Evolutionary conservation across 1,140 invertebrate genomes (phyloP).

Genomic region (Hylaeus anthracinus): DNA sequence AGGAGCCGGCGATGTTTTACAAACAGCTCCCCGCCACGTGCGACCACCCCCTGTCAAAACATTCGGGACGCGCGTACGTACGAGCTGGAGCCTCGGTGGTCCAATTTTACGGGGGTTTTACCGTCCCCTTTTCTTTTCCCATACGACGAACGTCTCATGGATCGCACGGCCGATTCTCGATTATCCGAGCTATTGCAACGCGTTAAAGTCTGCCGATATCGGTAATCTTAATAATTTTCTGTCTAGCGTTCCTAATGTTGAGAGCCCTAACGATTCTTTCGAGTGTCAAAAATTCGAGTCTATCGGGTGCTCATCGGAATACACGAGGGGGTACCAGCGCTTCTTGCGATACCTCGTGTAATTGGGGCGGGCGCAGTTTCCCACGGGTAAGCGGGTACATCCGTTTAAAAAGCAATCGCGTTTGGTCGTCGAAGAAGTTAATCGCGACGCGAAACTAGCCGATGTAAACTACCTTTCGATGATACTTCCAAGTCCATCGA

Average conservation of each 20-base stretch:
- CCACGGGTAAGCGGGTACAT: slow-evolving; percentile 61
- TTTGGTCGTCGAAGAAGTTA: slow-evolving; percentile 70
- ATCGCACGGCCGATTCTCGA: background rate
- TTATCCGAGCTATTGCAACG: too few relatives aligned
- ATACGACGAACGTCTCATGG: background rate
- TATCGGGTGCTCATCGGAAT: too few relatives aligned
- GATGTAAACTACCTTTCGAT: slow-evolving; percentile 77
- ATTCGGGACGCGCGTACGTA: slow-evolving; percentile 57
- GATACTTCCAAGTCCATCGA: slow-evolving; percentile 69
- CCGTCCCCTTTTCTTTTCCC: background rate
- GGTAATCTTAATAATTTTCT: too few relatives aligned
- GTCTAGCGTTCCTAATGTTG: too few relatives aligned
- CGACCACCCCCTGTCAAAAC: slow-evolving; percentile 77
- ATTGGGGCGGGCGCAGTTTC: slow-evolving; percentile 56
- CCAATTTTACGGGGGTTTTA: background rate
- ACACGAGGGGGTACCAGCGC: background rate
- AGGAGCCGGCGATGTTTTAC: slow-evolving; percentile 78
- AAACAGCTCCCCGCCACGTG: slow-evolving; percentile 78
- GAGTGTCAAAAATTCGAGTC: too few relatives aligned
- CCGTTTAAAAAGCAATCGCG: slow-evolving; percentile 73
- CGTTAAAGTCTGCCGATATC: too few relatives aligned
- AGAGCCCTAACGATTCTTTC: too few relatives aligned
- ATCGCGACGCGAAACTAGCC: slow-evolving; percentile 67
- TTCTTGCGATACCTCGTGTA: background rate
- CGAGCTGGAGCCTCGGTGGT: background rate